These are phyloP conservation scores for Phania funesta DNA, from an alignment of 2,888 invertebrate genomes.

Conservation along the genomic window DNA sequence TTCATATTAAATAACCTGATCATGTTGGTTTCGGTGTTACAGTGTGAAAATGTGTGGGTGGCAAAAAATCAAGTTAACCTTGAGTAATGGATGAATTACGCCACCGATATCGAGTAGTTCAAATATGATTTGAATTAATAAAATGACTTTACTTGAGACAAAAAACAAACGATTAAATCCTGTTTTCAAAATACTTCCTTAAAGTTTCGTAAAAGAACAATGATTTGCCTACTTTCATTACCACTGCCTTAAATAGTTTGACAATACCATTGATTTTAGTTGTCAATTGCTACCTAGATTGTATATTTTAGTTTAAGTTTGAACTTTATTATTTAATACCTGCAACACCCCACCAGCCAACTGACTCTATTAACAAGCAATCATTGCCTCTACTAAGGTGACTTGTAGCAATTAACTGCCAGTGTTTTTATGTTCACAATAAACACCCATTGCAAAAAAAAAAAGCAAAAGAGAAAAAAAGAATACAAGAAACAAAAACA, in stretches of 20 bases:
- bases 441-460: constrained; percentile 40
- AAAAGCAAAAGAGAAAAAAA: not conserved
- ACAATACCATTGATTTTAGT: not conserved
- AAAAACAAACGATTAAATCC: constrained; percentile 1
- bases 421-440: constrained; percentile 42
- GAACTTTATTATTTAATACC: constrained; percentile 9
- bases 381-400: too few species aligned
- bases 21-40: not conserved
- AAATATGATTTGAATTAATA: constrained; percentile 1
- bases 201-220: not conserved
- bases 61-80: constrained; percentile 34
- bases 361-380: too few species aligned
- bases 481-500: not conserved
- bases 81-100: constrained; percentile 17
- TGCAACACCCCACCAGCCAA: not conserved
- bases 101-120: constrained; percentile 1
- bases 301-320: constrained; percentile 8
- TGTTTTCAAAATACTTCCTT: constrained; percentile 3
- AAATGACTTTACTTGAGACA: not conserved
- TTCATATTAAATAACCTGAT: constrained; percentile 30
- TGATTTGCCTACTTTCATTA: constrained; percentile 1
- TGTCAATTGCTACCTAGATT: constrained; percentile 3
- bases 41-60: constrained; percentile 37
- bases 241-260: constrained; percentile 1
- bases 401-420: constrained; percentile 43